Evolutionary conservation across 30 jellyfish, hydroid and myxozoan species (phyloP), one percentile per base, ranked within the genome.

Genomic region (Catostylus mosaicus): DNA sequence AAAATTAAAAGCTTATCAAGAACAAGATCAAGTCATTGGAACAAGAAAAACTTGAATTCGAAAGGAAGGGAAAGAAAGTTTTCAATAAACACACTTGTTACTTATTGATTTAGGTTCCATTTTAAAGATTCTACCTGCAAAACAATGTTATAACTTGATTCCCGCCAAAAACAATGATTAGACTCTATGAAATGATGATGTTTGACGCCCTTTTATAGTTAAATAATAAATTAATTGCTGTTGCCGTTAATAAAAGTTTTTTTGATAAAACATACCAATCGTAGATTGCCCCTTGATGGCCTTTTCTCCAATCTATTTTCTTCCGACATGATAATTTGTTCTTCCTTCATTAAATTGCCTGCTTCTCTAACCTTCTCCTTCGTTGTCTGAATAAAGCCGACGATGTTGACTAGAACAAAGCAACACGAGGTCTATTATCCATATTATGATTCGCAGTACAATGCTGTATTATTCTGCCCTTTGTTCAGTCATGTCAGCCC

Each of bases 381-480:
- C 77, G 78, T 59, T 48, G 88, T 77, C 76, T 77, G 88, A 38
- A 11, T 69, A 77, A 20, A 59, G 67, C 88, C 51, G 68, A 32
- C 51, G 68, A 35, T 68, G 69, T 43, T 57, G 72, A 29, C 78
- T 56, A 12, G 46, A 68, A 82, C 92, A 82, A 82, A 68, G 62
- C 63, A 74, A 70, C 92, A 82, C 86, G 92, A 54, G 92, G 92
- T 67, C 62, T 36, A 82, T 82, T 82, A 74, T 82, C 92, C 83
- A 82, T 69, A 64, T 37, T 63, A 52, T 82, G 64, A 82, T 82
- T 59, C 83, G 67, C 66, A 70, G 47, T 45, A 82, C 92, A 82
- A 82, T 68, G 23, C 81, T 67, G 65, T 59, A 70, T 82, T 74
- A 57, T 69, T 82, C 84, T 38, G 26, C 34, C 86, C 37, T 82